These are phyloP conservation scores for Gymnocheta viridis DNA, from an alignment of 2,888 invertebrate genomes.

Conservation along the genomic window DNA sequence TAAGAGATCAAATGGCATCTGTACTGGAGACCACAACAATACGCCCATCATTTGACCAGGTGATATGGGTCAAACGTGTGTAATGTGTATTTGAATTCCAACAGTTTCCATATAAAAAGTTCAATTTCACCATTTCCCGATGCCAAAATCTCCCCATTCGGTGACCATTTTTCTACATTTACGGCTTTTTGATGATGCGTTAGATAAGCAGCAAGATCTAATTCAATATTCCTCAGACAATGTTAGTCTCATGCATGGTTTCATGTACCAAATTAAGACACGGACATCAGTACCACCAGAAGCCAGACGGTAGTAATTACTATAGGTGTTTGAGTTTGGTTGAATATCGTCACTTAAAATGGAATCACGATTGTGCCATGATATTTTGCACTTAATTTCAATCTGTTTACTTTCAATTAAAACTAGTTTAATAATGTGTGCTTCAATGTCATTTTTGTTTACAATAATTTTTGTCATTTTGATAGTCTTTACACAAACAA, in stretches of 20 bases:
- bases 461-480: too few relatives aligned
- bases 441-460: too few relatives aligned
- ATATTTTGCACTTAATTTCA: conserved; percentile 98
- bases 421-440: too few relatives aligned
- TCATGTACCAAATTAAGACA: conserved; percentile 95
- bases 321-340: conserved; percentile 82
- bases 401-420: conserved; percentile 27
- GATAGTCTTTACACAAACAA: too few relatives aligned
- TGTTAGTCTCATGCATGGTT: too few relatives aligned
- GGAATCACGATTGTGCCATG: conserved; percentile 98
- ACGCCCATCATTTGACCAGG: conserved; percentile 92
- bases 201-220: conserved; percentile 93
- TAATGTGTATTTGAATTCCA: conserved; percentile 92
- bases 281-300: conserved; percentile 95
- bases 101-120: conserved; percentile 93
- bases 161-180: conserved; percentile 97
- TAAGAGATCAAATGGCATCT: conserved; percentile 94
- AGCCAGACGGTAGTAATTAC: conserved; percentile 88
- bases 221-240: conserved; percentile 85
- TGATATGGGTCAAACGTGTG: conserved; percentile 92
- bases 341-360: conserved; percentile 95
- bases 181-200: conserved; percentile 95
- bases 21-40: conserved; percentile 91
- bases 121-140: conserved; percentile 97
- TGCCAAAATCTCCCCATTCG: conserved; percentile 91